Evolutionary conservation across 1,140 invertebrate genomes (phyloP).

Genomic region (Aphelenchoides besseyi): DNA sequence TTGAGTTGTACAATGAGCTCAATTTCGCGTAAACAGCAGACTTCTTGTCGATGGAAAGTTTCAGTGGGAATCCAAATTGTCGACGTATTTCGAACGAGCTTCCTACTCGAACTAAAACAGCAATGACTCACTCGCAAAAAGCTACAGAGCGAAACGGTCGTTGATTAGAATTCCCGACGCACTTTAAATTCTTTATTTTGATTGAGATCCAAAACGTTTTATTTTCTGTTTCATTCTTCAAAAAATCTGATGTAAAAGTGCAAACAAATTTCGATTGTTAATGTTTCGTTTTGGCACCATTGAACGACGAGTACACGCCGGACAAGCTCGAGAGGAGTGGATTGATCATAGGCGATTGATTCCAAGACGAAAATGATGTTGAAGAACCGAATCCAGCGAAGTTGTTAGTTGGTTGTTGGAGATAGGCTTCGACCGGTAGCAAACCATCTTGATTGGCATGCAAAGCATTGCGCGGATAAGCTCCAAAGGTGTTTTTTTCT

Average conservation of each 20-base stretch:
- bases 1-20: no score
- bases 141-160: no score
- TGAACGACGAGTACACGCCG: no score
- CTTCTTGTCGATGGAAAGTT: no score
- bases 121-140: no score
- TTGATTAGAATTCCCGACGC: no score
- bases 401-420: neutral
- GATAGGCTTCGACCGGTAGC: neutral
- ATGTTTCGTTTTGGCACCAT: neutral
- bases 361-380: neutral
- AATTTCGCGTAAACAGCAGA: no score
- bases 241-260: neutral
- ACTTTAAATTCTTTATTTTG: no score
- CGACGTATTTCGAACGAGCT: no score
- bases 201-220: neutral
- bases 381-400: neutral
- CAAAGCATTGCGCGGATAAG: neutral
- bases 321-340: neutral
- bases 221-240: neutral
- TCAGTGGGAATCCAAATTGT: no score
- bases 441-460: neutral
- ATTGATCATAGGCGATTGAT: constrained; percentile 6
- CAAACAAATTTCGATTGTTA: neutral
- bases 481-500: neutral
- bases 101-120: no score